Conservation (phyloP, 2,113 vertebrate species). For the Abramis brama region DNA sequence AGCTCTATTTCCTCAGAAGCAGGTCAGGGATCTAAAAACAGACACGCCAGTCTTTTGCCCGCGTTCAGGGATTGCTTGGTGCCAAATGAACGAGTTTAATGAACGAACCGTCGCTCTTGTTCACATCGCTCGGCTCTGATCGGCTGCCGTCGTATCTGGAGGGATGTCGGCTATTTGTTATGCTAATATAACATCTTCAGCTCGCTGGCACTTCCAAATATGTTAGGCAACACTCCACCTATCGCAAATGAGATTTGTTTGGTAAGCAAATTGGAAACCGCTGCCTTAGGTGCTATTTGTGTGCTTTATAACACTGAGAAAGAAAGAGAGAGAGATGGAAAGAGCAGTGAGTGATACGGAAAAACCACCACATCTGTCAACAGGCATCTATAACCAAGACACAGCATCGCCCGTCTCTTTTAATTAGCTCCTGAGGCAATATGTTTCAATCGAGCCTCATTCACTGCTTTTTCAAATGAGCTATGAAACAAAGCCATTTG, state of each 20-base stretch:
- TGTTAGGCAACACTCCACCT: conserved; percentile 24
- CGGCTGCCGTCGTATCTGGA: conserved; percentile 45
- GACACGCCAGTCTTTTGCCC: conserved; percentile 56
- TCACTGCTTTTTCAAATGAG: conserved; percentile 59
- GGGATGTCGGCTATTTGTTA: conserved; percentile 51
- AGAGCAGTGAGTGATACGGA: conserved; percentile 43
- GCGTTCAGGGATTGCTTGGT: conserved; percentile 45
- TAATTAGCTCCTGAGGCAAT: conserved; percentile 65
- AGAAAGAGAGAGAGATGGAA: conserved; percentile 39
- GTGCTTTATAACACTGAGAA: neutral
- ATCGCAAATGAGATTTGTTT: conserved; percentile 40
- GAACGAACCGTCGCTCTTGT: conserved; percentile 37
- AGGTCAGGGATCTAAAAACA: conserved; percentile 61
- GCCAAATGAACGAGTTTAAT: conserved; percentile 44
- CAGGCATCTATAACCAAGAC: conserved; percentile 66
- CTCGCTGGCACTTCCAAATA: conserved; percentile 27
- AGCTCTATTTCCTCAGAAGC: conserved; percentile 62
- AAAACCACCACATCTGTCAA: conserved; percentile 64
- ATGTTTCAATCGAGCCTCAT: conserved; percentile 64
- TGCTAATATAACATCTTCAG: conserved; percentile 55
- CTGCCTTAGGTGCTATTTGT: conserved; percentile 30
- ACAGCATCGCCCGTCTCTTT: conserved; percentile 59
- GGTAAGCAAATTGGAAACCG: conserved; percentile 33
- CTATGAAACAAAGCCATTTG: conserved; percentile 66
- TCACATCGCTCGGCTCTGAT: conserved; percentile 32